Evolutionary conservation across 2,888 invertebrate genomes (phyloP), one percentile per base, ranked within the genome.

Genomic region (Chalcosyrphus nemorum): DNA sequence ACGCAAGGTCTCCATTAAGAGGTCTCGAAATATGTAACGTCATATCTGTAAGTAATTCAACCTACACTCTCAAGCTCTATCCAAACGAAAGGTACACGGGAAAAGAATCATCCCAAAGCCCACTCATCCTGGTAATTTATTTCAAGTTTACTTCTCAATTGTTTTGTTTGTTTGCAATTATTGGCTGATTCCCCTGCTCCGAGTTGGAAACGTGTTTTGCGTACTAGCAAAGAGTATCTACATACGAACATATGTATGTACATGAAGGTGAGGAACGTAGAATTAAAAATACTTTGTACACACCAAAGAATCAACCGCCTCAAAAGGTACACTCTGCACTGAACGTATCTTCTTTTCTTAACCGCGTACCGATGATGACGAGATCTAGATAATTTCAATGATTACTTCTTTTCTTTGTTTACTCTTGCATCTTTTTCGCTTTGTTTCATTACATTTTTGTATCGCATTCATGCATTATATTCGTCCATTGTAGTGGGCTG

Each of bases 151-250:
- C 45, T 57, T 70, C 70, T 21, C 29, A 66, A 66, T 66, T 66
- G 70, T 47, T 70, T 35, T 57, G 32, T 43, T n/a, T 35, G 38
- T 50, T 57, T 57, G 66, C 75, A 66, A 76, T 66, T 57, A 61
- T 47, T 56, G 24, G 15, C 17, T 13, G n/a, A 21, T 43, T 72
- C 61, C 32, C 71, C 41, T 43, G 56, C 7, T 57, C 65, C 15
- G 24, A 15, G 54, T 38, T 47, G 17, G 45, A 63, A 78, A 78
- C 78, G 78, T 78, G 78, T 78, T 71, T 71, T 47, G 70, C 32
- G 71, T 78, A 71, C 77, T 45, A 24, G 43, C 32, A 9, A 29
- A 9, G 19, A 29, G 45, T 32, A n/a, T n/a, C n/a, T n/a, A 47
- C 11, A 61, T 17, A 24, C 13, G 9, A 5, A 11, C 7, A 17